These are phyloP conservation scores for Koerneria pararmatus DNA, from an alignment of 2,888 invertebrate genomes.

Conservation along the genomic window DNA sequence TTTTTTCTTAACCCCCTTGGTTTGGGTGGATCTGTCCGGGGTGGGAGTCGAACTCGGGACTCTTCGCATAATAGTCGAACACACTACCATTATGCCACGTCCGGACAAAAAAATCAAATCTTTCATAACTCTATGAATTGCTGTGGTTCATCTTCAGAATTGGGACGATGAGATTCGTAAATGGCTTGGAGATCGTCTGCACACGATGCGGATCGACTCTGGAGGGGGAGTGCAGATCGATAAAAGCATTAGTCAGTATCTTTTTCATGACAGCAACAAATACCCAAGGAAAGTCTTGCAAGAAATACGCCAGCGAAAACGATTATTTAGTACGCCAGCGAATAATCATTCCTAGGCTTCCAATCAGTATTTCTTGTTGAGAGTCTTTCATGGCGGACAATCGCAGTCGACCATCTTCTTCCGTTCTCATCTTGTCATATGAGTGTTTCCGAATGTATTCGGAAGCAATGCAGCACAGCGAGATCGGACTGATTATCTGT, in stretches of 20 bases:
- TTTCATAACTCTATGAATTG: neutral
- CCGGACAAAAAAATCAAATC: too few relatives aligned
- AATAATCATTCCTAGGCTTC: too few relatives aligned
- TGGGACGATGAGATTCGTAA: conserved; percentile 98
- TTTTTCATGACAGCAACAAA: too few relatives aligned
- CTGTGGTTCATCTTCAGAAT: conserved; percentile 66
- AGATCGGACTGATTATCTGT: conserved; percentile 92
- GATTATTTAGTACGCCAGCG: conserved; percentile 13
- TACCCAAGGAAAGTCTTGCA: too few relatives aligned
- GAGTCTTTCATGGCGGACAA: conserved; percentile 74
- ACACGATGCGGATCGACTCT: conserved; percentile 76
- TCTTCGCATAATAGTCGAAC: too few relatives aligned
- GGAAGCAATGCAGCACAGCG: conserved; percentile 79
- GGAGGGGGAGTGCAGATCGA: conserved; percentile 79
- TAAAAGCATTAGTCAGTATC: conserved; percentile 60
- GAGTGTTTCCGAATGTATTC: conserved; percentile 95
- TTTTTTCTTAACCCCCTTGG: too few relatives aligned
- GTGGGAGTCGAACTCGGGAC: too few relatives aligned
- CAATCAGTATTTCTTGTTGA: conserved; percentile 41
- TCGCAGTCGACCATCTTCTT: conserved; percentile 74
- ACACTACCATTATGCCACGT: too few relatives aligned
- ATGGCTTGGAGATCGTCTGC: conserved; percentile 81
- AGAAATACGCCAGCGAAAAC: too few relatives aligned
- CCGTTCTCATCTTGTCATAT: conserved; percentile 95
- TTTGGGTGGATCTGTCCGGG: too few relatives aligned